phyloP scores from a whole-genome alignment of 2,797 vertebrate genomes.

The Sparidentex hasta region DNA sequence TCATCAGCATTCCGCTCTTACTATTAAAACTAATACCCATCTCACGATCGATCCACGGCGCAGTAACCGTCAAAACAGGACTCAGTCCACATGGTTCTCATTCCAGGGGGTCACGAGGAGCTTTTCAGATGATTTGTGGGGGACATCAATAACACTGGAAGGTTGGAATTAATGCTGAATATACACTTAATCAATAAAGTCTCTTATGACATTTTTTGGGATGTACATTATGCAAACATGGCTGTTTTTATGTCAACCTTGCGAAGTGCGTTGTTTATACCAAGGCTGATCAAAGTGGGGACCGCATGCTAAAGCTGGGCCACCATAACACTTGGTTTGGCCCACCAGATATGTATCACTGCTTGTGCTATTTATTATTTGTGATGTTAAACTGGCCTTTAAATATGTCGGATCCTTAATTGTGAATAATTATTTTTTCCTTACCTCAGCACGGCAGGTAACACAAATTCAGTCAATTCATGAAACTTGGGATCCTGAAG shows the following conservation, averaged over 20 bases:
- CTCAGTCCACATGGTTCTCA: not conserved
- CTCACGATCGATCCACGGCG: not conserved
- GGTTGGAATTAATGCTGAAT: not conserved
- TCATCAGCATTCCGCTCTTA: not conserved
- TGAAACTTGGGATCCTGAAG: no score
- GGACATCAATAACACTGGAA: not conserved
- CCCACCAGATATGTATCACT: no score
- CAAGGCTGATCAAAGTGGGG: no score
- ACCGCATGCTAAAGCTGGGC: no score
- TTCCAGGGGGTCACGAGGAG: not conserved
- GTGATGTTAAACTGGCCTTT: no score
- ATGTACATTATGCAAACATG: not conserved
- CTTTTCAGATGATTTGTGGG: not conserved
- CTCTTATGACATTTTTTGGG: not conserved
- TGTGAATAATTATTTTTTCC: no score
- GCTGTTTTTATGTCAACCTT: not conserved
- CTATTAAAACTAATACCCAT: not conserved
- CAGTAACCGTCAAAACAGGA: not conserved
- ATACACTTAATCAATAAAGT: not conserved
- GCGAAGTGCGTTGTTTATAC: no score
- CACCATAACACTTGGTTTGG: no score
- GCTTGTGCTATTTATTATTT: no score
- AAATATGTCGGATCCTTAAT: no score
- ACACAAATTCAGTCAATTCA: no score
- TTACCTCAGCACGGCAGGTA: no score